Base-by-base conservation (phyloP, 2,113 vertebrate genomes). In the Mesembrinibis cayennensis region DNA sequence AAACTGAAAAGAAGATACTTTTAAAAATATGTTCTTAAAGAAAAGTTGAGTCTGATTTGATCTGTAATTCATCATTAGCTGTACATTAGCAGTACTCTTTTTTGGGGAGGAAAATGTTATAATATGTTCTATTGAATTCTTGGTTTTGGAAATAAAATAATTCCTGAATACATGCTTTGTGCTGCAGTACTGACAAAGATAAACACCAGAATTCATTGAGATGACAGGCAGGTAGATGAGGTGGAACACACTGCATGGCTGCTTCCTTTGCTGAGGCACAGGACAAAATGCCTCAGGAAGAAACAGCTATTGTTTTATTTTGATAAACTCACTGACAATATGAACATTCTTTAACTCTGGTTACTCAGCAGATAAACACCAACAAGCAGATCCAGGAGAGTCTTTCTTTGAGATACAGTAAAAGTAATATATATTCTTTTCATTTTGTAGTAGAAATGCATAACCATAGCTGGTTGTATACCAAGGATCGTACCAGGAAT, bases 401-500 rank as follows among this genome's bases (percentile, higher is more conserved):
- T 59, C 27, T 13, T 79, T 58, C 14, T 74, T 36, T 80, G 19
- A 59, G 21, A 67, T 40, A 62, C 5, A 80, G 18, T 19, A 49
- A 74, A 82, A 70, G 42, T 12, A n/a, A 34, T 15, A 32, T 0
- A 6, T 21, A 12, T 62, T 34, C 3, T 27, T 86, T 82, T 53
- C 4, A 45, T 63, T 82, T 80, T 83, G 27, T 38, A 42, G 10
- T 50, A 76, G 26, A 89, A 89, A 73, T 55, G 7, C 19, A 50
- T 77, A 58, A 69, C 13, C n/a, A 26, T 32, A 77, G 26, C 22
- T 83, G 49, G 13, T 40, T 83, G n/a, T 38, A 55, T 23, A 38
- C 6, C 0, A 0, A 50, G 9, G 22, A 32, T 53, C 44, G 20
- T 45, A 59, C 11, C 40, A 59, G 40, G 44, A 86, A 61, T 55